These are phyloP conservation scores for Oreochromis grahami DNA, from an alignment of 2,797 vertebrate genomes.

Conservation along the genomic window DNA sequence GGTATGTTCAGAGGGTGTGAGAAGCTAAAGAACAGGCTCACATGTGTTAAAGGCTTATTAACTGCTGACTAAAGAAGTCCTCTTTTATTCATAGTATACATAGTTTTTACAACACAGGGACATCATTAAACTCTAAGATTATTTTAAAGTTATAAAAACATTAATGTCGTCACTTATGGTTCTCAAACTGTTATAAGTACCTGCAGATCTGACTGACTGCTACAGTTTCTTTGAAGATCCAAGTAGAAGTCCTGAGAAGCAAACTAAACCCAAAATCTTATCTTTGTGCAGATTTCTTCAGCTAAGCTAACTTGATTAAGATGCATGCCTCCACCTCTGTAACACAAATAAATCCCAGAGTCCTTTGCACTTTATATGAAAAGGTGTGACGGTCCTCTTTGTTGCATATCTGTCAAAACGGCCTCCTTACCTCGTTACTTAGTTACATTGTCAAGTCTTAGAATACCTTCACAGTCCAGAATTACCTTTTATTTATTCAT, in stretches of 20 bases:
- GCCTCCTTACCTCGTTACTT: not conserved
- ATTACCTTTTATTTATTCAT: not conserved
- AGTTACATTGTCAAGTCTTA: not conserved
- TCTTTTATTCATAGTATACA: not conserved
- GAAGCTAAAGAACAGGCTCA: not conserved
- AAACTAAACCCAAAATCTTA: not conserved
- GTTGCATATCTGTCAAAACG: not conserved
- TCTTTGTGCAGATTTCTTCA: not conserved
- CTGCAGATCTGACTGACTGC: not conserved
- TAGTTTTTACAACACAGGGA: not conserved
- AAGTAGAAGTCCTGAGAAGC: not conserved
- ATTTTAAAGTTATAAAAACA: not conserved
- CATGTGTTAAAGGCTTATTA: not conserved
- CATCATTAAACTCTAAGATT: not conserved
- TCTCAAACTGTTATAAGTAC: not conserved
- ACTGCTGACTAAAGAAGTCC: not conserved
- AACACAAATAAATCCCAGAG: not conserved
- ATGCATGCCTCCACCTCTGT: not conserved
- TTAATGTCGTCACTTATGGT: not conserved
- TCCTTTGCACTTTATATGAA: not conserved
- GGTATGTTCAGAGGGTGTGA: slow-evolving; percentile 55
- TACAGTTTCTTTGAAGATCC: not conserved
- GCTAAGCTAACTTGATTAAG: not conserved
- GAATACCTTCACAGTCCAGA: not conserved
- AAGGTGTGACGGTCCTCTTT: not conserved